phyloP scores from a whole-genome alignment of 2,113 vertebrate genomes.

The Paradisaea rubra region DNA sequence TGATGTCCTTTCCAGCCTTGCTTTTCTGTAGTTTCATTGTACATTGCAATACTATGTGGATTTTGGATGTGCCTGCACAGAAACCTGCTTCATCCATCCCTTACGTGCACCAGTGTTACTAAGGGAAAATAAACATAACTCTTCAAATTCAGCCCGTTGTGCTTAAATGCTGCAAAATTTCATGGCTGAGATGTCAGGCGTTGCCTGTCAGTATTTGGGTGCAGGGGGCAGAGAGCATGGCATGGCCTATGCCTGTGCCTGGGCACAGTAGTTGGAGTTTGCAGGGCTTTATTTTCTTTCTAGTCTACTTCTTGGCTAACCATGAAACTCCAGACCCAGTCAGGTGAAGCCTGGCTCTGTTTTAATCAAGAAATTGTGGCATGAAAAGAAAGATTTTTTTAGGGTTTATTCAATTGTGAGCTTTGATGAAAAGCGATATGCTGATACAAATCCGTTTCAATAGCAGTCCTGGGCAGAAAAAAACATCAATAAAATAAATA shows the following conservation, averaged over 20 bases:
- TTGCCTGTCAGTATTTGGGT: background rate
- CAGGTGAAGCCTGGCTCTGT: background rate
- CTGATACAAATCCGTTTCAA: background rate
- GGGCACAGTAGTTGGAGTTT: fast-evolving
- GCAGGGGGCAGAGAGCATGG: background rate
- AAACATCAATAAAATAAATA: background rate
- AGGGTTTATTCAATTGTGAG: background rate
- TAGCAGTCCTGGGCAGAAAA: background rate
- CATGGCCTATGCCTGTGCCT: fast-evolving
- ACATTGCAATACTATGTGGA: background rate
- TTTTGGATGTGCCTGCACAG: background rate
- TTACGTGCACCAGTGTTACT: background rate
- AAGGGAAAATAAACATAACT: background rate
- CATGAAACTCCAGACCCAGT: background rate
- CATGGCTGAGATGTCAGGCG: background rate
- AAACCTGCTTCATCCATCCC: background rate
- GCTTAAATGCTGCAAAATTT: background rate
- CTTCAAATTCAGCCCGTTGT: background rate
- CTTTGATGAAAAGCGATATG: background rate
- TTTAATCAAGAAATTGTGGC: conserved; percentile 15
- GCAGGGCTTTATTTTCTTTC: background rate
- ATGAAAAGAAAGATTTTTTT: background rate
- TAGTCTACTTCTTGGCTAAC: background rate
- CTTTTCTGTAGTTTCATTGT: background rate
- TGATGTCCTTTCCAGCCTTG: background rate